Percentiles rank a stretch among this genome's conserved stretches.
Conservation (phyloP, 1,140 invertebrate species). For the Drosophila insularis region DNA sequence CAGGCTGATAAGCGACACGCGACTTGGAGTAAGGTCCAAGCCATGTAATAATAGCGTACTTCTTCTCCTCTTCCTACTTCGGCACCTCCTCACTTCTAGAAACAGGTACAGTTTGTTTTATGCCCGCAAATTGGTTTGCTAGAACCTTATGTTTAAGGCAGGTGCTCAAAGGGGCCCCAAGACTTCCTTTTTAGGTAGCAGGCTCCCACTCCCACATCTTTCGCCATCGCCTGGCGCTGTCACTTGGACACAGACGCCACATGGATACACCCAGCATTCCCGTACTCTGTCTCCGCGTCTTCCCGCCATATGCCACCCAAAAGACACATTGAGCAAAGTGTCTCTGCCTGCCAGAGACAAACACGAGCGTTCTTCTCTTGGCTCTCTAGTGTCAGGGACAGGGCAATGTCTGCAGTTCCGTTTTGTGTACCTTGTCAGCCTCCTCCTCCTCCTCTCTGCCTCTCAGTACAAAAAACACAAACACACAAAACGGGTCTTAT, state of each 20-base stretch:
- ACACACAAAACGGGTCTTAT: conserved; percentile 56
- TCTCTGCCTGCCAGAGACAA: conserved; percentile 17
- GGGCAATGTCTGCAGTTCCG: conserved; percentile 71
- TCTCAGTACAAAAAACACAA: not conserved
- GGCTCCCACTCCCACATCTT: conserved; percentile 18
- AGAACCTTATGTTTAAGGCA: conserved; percentile 38
- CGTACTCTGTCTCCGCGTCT: not conserved
- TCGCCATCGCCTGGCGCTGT: conserved; percentile 37
- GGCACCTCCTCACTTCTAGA: not conserved
- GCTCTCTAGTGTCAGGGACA: conserved; percentile 22
- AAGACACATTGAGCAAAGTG: conserved; percentile 9
- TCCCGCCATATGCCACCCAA: conserved; percentile 4
- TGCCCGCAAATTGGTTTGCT: conserved; percentile 69
- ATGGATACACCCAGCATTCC: not conserved
- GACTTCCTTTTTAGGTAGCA: not conserved
- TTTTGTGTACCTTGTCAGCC: conserved; percentile 72
- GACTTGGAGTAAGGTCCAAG: conserved; percentile 46
- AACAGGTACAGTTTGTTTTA: conserved; percentile 69
- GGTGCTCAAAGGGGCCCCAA: conserved; percentile 42
- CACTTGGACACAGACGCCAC: conserved; percentile 25
- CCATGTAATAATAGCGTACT: conserved; percentile 22
- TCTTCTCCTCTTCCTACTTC: no score
- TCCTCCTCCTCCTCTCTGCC: not conserved
- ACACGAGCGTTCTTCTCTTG: conserved; percentile 17
- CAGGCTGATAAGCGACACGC: conserved; percentile 74